A percentile compares a stretch with the other conserved stretches of the same genome.
phyloP scores from a whole-genome alignment of 2,113 vertebrate genomes.

The Paedocypris sp. region DNA sequence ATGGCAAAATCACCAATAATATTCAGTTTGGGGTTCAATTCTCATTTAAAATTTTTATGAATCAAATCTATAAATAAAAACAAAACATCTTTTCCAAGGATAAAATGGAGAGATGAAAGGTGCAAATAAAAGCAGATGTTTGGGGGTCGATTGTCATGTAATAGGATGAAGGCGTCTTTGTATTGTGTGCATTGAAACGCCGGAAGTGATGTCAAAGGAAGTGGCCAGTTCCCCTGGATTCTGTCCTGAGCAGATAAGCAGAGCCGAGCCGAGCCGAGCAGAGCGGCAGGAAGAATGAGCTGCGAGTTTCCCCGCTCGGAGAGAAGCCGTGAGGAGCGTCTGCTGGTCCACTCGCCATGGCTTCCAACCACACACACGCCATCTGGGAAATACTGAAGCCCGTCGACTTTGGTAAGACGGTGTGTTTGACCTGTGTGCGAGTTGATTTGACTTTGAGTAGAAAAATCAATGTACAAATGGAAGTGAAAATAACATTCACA shows the following conservation, averaged over 20 bases:
- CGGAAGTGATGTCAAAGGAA: constrained; percentile 96
- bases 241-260: constrained; percentile 84
- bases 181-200: constrained; percentile 53
- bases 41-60: no score
- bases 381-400: constrained; percentile 53
- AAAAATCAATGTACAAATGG: no score
- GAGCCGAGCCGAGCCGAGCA: constrained; percentile 79
- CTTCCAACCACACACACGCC: constrained; percentile 56
- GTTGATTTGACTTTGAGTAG: no score
- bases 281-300: constrained; percentile 86
- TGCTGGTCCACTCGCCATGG: constrained; percentile 55
- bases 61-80: no score
- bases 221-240: constrained; percentile 65
- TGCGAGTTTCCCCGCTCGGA: constrained; percentile 74
- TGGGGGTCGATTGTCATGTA: constrained; percentile 14
- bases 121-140: neutral
- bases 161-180: constrained; percentile 46
- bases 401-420: constrained; percentile 52
- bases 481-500: no score
- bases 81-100: no score
- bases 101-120: neutral
- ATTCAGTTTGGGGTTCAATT: no score
- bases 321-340: constrained; percentile 39
- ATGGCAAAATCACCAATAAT: no score
- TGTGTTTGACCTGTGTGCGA: no score